These are phyloP conservation scores for Cotesia congregata DNA, from an alignment of 2,888 invertebrate genomes.

Conservation along the genomic window DNA sequence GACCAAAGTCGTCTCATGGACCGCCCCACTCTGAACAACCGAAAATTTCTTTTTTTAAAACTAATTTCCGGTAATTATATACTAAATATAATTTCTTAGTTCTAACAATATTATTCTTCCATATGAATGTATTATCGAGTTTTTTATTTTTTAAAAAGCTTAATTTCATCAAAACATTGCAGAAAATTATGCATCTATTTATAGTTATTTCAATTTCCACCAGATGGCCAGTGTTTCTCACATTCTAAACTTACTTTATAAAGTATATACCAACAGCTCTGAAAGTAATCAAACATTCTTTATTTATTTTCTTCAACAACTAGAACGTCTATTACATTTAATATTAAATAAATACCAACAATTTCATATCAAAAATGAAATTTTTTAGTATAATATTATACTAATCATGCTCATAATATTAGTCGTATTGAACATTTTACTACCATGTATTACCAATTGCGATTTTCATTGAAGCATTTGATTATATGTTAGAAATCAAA, in stretches of 20 bases:
- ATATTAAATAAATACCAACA: too few relatives aligned
- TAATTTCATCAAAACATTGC: not conserved
- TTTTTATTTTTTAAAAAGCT: not conserved
- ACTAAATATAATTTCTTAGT: not conserved
- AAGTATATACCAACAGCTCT: not conserved
- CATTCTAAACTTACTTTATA: not conserved
- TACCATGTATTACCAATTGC: too few relatives aligned
- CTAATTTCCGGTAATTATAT: not conserved
- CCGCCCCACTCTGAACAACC: slow-evolving; percentile 59
- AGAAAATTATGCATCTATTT: not conserved
- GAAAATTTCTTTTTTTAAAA: slow-evolving; percentile 45
- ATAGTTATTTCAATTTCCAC: not conserved
- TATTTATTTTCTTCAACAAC: not conserved
- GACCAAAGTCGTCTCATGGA: slow-evolving; percentile 55
- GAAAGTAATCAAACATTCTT: not conserved
- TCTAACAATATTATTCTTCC: not conserved
- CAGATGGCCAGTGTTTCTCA: not conserved
- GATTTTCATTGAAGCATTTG: too few relatives aligned
- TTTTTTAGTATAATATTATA: too few relatives aligned
- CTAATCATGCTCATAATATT: too few relatives aligned
- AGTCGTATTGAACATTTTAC: too few relatives aligned
- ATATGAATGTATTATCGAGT: not conserved
- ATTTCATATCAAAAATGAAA: too few relatives aligned
- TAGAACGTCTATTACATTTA: too few relatives aligned
- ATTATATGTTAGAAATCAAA: too few relatives aligned